Base-by-base conservation (phyloP, 2,113 vertebrate genomes). In the Cephalophus harveyi region DNA sequence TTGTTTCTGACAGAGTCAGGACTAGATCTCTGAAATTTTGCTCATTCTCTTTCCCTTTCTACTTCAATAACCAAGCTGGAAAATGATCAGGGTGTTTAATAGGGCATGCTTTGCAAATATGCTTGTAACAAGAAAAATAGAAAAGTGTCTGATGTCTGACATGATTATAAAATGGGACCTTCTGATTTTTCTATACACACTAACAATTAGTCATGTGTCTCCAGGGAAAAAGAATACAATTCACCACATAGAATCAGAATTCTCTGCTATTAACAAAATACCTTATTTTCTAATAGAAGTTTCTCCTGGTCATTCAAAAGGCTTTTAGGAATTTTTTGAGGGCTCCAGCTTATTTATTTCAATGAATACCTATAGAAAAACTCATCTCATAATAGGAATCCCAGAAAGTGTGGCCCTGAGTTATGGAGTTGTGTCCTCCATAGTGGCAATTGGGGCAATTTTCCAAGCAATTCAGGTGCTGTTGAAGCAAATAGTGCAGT, bases 91-190 rank as follows among this genome's bases (percentile, higher is more conserved):
- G 0, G 16, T 89, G 19, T 55, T 84, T 78, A 89, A 78, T 19
- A 60, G 19, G n/a, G 46, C 28, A 96, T 40, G 48, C 13, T 36
- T 81, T 64, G 19, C 76, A 76, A 40, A 85, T 84, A 14, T 50
- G 7, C 50, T 82, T 60, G 15, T 21, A 50, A 88, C 3, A 30
- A 46, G 64, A 14, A 85, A 84, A 92, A 84, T 2, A 81, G 17
- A 74, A 94, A 89, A 87, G 43, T 88, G 17, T 87, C 60, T 74
- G 87, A 95, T 23, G 19, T 78, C 81, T 92, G 88, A 78, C n/a
- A 87, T 76, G 40, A 96, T 93, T 85, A 94, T 93, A 67, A 94
- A 94, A 81, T 89, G 52, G 6, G 17, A 95, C 2, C 13, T 92
- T 96, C 48, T 60, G 27, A 86, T 67, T 96, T 55, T 93, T 46